Evolutionary conservation across 2,888 invertebrate species (phyloP), one percentile per base, ranked within the genome.

Genomic region (Merodon equestris): DNA sequence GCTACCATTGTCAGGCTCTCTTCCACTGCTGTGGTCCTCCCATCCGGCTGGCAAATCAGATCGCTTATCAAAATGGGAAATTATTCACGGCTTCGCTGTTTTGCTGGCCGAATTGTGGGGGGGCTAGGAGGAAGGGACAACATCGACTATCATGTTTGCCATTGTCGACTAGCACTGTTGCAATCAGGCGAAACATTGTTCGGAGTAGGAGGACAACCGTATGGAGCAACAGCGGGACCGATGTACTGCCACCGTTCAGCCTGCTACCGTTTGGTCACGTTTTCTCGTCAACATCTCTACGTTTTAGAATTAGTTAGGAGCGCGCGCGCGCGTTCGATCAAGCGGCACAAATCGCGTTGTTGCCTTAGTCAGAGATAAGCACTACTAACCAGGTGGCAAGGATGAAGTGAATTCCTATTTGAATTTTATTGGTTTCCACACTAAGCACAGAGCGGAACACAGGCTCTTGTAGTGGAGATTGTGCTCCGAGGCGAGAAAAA

Each of bases 251-350:
- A 68, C 74, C 70, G 74, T 68, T 79, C 68, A 44, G 63, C 34
- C 47, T 74, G 79, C 79, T 79, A 79, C 79, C 74, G 79, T 79
- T 79, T 74, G 79, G 79, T 79, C 79, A 79, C 79, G 79, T 79
- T 79, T 79, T 79, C 74, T 74, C 79, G 74, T 79, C 79, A 70
- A 74, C 79, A 74, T 79, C 74, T 74, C 64, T 60, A 64, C 79
- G 79, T 73, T 74, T 79, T 74, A n/a, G n/a, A n/a, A n/a, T n/a
- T n/a, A n/a, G 74, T 74, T 79, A 74, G 74, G 68, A 60, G 79
- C 74, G 74, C 79, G n/a, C n/a, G n/a, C n/a, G n/a, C n/a, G n/a
- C n/a, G n/a, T n/a, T n/a, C n/a, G 74, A 79, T 74, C 79, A 74
- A 79, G 74, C 74, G 74, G 68, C 64, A 74, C 74, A 42, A 47